Evolutionary conservation across 2,113 vertebrate species (phyloP).

Genomic region (Corythornis cristatus): DNA sequence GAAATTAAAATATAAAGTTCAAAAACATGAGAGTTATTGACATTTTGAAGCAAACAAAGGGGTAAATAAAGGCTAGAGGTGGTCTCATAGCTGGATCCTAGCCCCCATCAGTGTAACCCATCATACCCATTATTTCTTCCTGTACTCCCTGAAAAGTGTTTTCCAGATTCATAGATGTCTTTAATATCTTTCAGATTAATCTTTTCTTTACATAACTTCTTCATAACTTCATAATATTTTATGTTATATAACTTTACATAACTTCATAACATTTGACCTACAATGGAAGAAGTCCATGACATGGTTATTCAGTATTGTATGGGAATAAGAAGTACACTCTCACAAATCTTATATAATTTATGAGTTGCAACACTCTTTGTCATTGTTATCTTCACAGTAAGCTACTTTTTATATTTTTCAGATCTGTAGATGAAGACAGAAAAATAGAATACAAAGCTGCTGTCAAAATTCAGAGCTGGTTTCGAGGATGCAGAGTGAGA

Average conservation of each 20-base stretch:
- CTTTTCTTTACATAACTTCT: background rate
- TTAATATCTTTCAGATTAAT: background rate
- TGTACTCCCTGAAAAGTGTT: background rate
- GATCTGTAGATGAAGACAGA: conserved; percentile 78
- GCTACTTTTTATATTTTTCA: conserved; percentile 55
- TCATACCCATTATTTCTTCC: background rate
- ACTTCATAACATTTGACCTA: conserved; percentile 34
- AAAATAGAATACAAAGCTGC: conserved; percentile 77
- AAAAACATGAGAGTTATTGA: background rate
- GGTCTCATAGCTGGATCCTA: background rate
- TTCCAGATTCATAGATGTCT: background rate
- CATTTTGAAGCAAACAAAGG: background rate
- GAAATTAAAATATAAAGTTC: background rate
- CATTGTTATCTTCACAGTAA: background rate
- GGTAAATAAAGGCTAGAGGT: background rate
- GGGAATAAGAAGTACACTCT: conserved; percentile 13
- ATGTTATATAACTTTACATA: background rate
- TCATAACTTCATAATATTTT: too few relatives aligned
- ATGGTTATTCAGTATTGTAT: background rate
- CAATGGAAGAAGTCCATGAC: conserved; percentile 30
- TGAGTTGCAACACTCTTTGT: background rate
- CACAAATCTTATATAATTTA: background rate
- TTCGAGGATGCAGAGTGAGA: conserved; percentile 83
- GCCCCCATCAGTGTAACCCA: background rate
- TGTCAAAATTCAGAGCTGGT: conserved; percentile 88